A percentile compares a stretch with the other conserved stretches of the same genome.
These are phyloP conservation scores for Coptotermes formosanus DNA, from an alignment of 1,140 invertebrate species.

Conservation along the genomic window DNA sequence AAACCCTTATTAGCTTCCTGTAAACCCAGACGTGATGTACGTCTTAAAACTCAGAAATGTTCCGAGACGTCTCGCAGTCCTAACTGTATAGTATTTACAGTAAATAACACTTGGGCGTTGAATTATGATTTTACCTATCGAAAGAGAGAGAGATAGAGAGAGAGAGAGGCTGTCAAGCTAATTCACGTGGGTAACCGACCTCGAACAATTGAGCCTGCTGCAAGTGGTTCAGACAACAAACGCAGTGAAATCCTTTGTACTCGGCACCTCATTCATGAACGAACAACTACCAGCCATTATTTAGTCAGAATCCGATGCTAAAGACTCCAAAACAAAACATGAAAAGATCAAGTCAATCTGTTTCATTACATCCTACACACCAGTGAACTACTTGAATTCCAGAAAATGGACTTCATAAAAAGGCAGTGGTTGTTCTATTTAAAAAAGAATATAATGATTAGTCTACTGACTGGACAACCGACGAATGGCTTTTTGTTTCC, in stretches of 20 bases:
- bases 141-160: neutral
- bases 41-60: neutral
- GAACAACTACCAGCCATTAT: neutral
- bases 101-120: neutral
- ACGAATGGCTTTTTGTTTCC: too few relatives aligned
- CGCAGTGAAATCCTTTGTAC: neutral
- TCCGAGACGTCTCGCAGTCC: neutral
- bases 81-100: neutral
- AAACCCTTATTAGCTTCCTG: neutral
- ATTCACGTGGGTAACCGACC: slow-evolving; percentile 16
- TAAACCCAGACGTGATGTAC: neutral
- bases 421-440: neutral
- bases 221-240: slow-evolving; percentile 15
- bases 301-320: slow-evolving; percentile 11
- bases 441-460: too few relatives aligned
- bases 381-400: neutral
- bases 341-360: slow-evolving; percentile 19
- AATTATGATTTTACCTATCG: neutral
- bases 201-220: slow-evolving; percentile 8
- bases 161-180: neutral
- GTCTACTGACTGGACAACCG: too few relatives aligned
- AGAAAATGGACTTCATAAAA: neutral
- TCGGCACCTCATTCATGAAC: slow-evolving; percentile 13
- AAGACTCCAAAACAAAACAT: slow-evolving; percentile 9
- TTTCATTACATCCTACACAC: neutral